Evolutionary conservation across 1,140 invertebrate genomes (phyloP).

Genomic region (silkworm (Bombyx mori)): ASM3026992v2 NC_085119.1:6634001-6634500

Average conservation of each 20-base stretch:
- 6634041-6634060: conserved; percentile 22
- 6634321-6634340: no score
- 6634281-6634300: not conserved
- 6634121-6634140: not conserved
- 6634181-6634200: conserved; percentile 36
- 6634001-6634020: not conserved
- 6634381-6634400: conserved; percentile 31
- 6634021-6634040: not conserved
- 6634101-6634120: conserved; percentile 21
- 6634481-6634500: no score
- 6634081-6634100: conserved; percentile 26
- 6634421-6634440: conserved; percentile 37
- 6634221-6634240: conserved; percentile 19
- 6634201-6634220: conserved; percentile 36
- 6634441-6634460: conserved; percentile 40
- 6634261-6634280: conserved; percentile 10
- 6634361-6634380: conserved; percentile 24
- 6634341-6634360: conserved; percentile 11
- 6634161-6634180: no score
- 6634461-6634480: conserved; percentile 24
- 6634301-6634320: no score
- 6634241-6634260: conserved; percentile 6
- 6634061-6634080: conserved; percentile 15
- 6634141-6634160: no score
- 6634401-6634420: conserved; percentile 38